A percentile compares a stretch with the other conserved stretches of the same genome.
Evolutionary conservation across 2,888 invertebrate genomes (phyloP).

Genomic region (Brachypalpus laphriformis): DNA sequence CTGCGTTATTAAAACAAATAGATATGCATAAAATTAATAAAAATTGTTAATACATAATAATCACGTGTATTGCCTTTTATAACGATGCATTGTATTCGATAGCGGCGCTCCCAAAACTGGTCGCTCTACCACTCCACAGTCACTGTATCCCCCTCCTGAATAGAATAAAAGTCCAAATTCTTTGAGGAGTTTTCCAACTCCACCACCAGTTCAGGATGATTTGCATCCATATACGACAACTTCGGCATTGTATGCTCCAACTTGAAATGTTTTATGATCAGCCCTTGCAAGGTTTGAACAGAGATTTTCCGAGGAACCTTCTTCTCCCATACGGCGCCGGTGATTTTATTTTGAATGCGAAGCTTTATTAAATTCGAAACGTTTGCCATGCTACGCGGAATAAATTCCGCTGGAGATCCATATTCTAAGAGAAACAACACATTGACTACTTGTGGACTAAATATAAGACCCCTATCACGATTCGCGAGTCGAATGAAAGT

Average conservation of each 20-base stretch:
- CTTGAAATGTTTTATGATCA: conserved; percentile 90
- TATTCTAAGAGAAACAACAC: conserved; percentile 86
- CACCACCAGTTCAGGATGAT: conserved; percentile 87
- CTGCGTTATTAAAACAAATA: conserved; percentile 26
- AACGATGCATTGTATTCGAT: conserved; percentile 8
- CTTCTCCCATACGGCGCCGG: conserved; percentile 85
- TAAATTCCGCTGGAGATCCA: conserved; percentile 91
- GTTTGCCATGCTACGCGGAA: conserved; percentile 86
- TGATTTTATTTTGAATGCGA: conserved; percentile 83
- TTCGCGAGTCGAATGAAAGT: no score
- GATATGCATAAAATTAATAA: conserved; percentile 11
- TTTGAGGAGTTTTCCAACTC: conserved; percentile 92
- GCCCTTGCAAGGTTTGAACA: conserved; percentile 91
- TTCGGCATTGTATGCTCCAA: conserved; percentile 80
- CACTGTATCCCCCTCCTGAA: conserved; percentile 92
- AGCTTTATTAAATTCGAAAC: conserved; percentile 88
- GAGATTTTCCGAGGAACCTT: conserved; percentile 90
- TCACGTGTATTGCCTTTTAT: conserved; percentile 56
- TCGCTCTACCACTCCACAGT: conserved; percentile 85
- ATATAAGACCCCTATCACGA: no score
- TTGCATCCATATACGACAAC: conserved; percentile 84
- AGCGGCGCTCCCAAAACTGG: not conserved
- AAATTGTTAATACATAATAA: conserved; percentile 59
- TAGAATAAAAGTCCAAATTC: conserved; percentile 91
- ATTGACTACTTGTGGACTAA: not conserved